Base-by-base conservation (phyloP, 23 tunicate species). In the Ciona savignyi region DNA sequence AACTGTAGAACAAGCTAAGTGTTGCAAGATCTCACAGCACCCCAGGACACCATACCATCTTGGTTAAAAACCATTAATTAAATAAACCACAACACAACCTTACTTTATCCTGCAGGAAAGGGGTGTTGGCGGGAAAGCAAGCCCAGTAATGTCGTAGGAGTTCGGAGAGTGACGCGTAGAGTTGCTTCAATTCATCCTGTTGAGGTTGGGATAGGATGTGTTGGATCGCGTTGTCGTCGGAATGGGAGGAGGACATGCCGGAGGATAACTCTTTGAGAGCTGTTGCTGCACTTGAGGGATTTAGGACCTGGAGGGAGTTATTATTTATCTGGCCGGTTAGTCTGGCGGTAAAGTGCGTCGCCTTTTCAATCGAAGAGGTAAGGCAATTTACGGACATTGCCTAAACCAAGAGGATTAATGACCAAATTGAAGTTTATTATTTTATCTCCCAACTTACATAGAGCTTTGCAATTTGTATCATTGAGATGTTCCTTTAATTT, bases 71-170 rank as follows among this genome's bases (percentile, higher is more conserved):
- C 15, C 56, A 34, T 3, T 33, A 71, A n/a, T 23, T 0, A 0
- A 35, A 22, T 25, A 27, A 72, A n/a, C 24, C 25, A 34, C 23
- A 32, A 27, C 20, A 3, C 20, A 31, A 23, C 19, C 42, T 26
- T 48, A 86, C 85, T 68, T 86, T 86, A 62, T 86, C 85, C 67
- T 86, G 85, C 21, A 86, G 49, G 51, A 75, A 66, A 25, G 91
- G 83, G 23, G 90, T 91, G 30, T 76, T 77, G 20, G 82, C 86
- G 19, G 97, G 97, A 76, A 91, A 91, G 35, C 97, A 91, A 11
- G 76, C 35, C 97, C 97, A 91, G 72, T 84, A 91, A 80, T 91
- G 97, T 4, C 97, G 78, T 29, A 85, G 63, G 22, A 91, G 67
- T 71, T 91, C 97, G 29, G 86, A 63, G 2, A 85, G 75, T 0